Conservation (phyloP, 2,888 invertebrate species). For the Epicampocera succincta region DNA sequence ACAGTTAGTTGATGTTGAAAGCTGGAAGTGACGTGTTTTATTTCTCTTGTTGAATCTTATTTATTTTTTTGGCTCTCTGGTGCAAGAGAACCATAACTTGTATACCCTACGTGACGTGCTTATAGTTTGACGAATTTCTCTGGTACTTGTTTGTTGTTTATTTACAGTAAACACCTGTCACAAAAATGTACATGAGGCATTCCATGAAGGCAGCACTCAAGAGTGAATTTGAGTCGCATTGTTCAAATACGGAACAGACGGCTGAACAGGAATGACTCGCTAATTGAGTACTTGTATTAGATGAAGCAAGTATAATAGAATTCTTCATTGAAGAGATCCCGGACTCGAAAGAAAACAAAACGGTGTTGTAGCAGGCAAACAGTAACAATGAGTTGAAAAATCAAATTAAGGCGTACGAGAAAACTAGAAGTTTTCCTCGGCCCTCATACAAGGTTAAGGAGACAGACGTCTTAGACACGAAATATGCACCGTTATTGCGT, state of each 20-base stretch:
- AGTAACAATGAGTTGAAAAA: not conserved
- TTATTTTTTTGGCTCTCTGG: too few species aligned
- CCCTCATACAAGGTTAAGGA: not conserved
- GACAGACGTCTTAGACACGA: too few species aligned
- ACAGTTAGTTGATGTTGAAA: too few species aligned
- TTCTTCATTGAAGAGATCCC: conserved; percentile 1
- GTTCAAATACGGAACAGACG: conserved; percentile 8
- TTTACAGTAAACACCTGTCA: too few species aligned
- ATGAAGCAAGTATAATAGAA: conserved; percentile 19
- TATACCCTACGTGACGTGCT: too few species aligned
- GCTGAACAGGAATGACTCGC: conserved; percentile 35
- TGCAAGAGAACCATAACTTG: too few species aligned
- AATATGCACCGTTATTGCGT: too few species aligned
- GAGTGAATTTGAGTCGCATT: conserved; percentile 22
- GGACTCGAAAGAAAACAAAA: not conserved
- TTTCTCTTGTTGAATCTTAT: too few species aligned
- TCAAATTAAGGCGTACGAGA: not conserved
- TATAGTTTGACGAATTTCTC: too few species aligned
- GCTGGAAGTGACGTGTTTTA: too few species aligned
- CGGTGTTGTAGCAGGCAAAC: not conserved
- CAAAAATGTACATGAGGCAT: conserved; percentile 26
- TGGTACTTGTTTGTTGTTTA: too few species aligned
- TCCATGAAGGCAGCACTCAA: conserved; percentile 28
- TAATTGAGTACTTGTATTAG: conserved; percentile 56
- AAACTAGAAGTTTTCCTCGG: not conserved